A percentile compares a stretch with the other conserved stretches of the same genome.
Conservation (phyloP, 1,140 invertebrate genomes). For the Maconellicoccus hirsutus region DNA sequence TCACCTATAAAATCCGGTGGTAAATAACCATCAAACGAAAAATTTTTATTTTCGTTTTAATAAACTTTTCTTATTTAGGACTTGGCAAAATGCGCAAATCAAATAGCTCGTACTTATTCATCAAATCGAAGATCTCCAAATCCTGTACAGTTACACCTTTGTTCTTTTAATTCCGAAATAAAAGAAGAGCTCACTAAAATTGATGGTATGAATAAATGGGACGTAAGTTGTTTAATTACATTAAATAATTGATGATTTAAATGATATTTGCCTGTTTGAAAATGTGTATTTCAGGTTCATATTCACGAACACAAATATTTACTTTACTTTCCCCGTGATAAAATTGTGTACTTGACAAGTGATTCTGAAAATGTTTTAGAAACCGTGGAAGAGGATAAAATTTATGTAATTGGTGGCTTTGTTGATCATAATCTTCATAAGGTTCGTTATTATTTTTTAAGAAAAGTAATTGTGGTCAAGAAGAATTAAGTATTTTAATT, state of each 20-base stretch:
- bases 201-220: constrained; percentile 87
- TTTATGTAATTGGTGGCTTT: constrained; percentile 91
- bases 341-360: constrained; percentile 83
- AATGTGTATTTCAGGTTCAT: constrained; percentile 25
- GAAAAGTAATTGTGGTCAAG: constrained; percentile 22
- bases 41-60: too few relatives aligned
- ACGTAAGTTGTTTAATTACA: constrained; percentile 47
- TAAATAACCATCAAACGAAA: neutral
- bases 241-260: neutral
- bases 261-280: constrained; percentile 8
- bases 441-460: too few relatives aligned
- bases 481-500: constrained; percentile 25
- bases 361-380: constrained; percentile 85
- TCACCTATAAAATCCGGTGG: too few relatives aligned
- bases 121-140: constrained; percentile 69
- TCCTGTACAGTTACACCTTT: constrained; percentile 80
- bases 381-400: constrained; percentile 58
- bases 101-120: constrained; percentile 85
- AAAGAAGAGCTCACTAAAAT: constrained; percentile 58
- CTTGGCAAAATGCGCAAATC: constrained; percentile 80
- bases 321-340: constrained; percentile 44
- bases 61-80: constrained; percentile 40
- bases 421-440: constrained; percentile 96
- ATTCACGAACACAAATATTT: constrained; percentile 27
- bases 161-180: constrained; percentile 62